phyloP scores from a whole-genome alignment of 2,888 invertebrate species.

The Sisyra nigra region DNA sequence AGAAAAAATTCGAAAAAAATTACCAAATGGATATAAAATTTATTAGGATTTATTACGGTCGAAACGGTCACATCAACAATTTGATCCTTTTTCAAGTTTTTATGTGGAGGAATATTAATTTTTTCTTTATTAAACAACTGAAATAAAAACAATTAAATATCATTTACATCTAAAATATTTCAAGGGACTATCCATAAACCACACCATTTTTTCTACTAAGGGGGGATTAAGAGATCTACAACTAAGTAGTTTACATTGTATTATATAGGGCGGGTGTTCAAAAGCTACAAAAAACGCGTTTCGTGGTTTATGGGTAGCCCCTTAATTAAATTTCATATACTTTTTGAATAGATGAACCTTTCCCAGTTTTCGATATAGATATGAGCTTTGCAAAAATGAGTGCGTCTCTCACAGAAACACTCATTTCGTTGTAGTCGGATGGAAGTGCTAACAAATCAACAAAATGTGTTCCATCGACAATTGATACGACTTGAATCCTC shows the following conservation, averaged over 20 bases:
- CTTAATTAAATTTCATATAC: background rate
- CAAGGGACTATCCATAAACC: too few species aligned
- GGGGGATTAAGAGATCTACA: too few species aligned
- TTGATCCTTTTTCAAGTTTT: constrained; percentile 20
- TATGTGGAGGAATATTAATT: background rate
- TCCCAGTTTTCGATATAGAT: constrained; percentile 13
- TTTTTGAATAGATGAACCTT: background rate
- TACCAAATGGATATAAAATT: constrained; percentile 52
- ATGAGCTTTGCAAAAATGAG: constrained; percentile 28
- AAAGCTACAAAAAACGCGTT: background rate
- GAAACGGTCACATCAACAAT: constrained; percentile 35
- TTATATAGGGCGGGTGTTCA: too few species aligned
- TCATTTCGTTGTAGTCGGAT: constrained; percentile 17
- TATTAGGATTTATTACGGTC: constrained; percentile 42
- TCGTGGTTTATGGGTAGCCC: too few species aligned
- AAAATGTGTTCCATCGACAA: constrained; percentile 9
- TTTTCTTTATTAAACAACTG: too few species aligned
- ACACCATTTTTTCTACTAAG: too few species aligned
- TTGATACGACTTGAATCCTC: constrained; percentile 10
- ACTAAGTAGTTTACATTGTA: too few species aligned
- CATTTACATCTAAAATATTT: too few species aligned
- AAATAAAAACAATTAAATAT: too few species aligned
- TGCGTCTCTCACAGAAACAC: constrained; percentile 27
- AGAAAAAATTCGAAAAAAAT: too few species aligned
- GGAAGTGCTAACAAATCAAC: constrained; percentile 13